Evolutionary conservation across 2,888 invertebrate species (phyloP).

Genomic region (Tolmerus cingulatus): DNA sequence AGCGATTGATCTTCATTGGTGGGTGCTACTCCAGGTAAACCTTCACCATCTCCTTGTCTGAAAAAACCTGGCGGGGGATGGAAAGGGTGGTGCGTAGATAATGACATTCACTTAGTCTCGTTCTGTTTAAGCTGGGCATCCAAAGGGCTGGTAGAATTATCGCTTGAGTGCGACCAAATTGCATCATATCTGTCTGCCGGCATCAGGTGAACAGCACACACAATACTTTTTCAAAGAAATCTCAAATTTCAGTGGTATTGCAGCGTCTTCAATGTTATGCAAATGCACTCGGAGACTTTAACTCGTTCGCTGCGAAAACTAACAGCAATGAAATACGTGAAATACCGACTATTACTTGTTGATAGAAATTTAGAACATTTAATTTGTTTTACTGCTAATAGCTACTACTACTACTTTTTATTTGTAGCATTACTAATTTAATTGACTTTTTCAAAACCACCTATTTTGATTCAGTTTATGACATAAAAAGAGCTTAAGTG

Average conservation of each 20-base stretch:
- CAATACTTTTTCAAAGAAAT: conserved; percentile 9
- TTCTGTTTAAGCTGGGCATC: conserved; percentile 49
- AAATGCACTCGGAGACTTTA: background rate
- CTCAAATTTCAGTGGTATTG: conserved; percentile 32
- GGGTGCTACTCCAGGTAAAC: background rate
- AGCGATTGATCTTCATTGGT: too few relatives aligned
- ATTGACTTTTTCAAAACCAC: too few relatives aligned
- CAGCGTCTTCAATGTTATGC: conserved; percentile 42
- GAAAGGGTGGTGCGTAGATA: conserved; percentile 43
- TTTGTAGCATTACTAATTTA: too few relatives aligned
- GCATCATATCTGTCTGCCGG: conserved; percentile 22
- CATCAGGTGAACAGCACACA: conserved; percentile 3
- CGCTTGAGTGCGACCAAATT: conserved; percentile 35
- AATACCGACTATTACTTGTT: background rate
- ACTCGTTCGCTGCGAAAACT: background rate
- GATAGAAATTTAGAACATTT: background rate
- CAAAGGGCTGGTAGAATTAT: conserved; percentile 42
- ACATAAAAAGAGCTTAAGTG: too few relatives aligned
- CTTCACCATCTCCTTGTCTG: background rate
- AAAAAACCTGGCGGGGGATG: background rate
- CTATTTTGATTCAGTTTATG: too few relatives aligned
- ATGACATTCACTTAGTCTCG: conserved; percentile 51
- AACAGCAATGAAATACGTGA: background rate
- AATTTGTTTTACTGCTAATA: background rate
- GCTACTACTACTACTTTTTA: too few relatives aligned